A percentile compares a stretch with the other conserved stretches of the same genome.
Evolutionary conservation across 2,797 vertebrate species (phyloP).

Genomic region (Centropyge bicolor): DNA sequence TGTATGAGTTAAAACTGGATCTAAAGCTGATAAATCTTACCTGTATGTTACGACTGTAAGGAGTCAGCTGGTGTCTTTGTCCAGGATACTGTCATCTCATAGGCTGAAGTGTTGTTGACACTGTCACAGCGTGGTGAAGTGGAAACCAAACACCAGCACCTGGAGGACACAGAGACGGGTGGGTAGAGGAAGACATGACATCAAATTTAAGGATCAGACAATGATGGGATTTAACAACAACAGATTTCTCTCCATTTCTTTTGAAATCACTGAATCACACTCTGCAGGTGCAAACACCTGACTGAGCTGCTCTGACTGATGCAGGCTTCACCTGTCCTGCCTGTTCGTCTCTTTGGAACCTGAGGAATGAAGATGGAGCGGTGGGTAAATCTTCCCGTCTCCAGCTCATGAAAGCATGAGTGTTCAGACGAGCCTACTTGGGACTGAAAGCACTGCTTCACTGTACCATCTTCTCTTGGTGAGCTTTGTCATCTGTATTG

Average conservation of each 20-base stretch:
- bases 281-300: rapidly evolving
- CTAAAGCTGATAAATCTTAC: slow-evolving; percentile 31
- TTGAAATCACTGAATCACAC: neutral
- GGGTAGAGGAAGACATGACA: neutral
- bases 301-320: neutral
- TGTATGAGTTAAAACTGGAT: rapidly evolving
- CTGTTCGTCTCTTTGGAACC: neutral
- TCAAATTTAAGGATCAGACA: neutral
- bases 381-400: slow-evolving; percentile 1
- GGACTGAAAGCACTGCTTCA: slow-evolving; percentile 26
- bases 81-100: neutral
- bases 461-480: slow-evolving; percentile 15
- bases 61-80: neutral
- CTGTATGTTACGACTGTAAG: neutral
- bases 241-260: neutral
- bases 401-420: slow-evolving; percentile 19
- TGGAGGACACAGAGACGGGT: slow-evolving; percentile 2
- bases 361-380: neutral
- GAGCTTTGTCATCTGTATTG: slow-evolving; percentile 65
- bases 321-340: neutral
- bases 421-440: slow-evolving; percentile 10
- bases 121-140: neutral
- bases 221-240: neutral
- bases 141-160: slow-evolving; percentile 33
- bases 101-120: neutral